Conservation (phyloP, 2,888 invertebrate species). For the Eupithecia subumbrata region DNA sequence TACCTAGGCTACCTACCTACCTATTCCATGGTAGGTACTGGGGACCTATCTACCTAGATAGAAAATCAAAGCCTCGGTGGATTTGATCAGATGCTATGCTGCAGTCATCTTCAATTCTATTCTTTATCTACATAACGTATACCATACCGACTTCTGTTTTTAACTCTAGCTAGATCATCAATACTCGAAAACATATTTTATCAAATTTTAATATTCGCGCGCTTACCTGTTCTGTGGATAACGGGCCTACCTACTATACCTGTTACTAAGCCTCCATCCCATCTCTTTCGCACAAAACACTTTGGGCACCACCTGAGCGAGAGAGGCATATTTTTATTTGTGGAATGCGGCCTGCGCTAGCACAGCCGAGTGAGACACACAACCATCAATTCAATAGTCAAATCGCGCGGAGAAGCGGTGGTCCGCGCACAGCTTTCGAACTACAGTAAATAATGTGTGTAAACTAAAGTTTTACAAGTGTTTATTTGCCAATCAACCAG, state of each 20-base stretch:
- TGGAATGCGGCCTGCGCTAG: constrained; percentile 79
- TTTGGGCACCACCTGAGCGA: constrained; percentile 53
- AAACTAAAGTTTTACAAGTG: constrained; percentile 69
- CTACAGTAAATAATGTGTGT: constrained; percentile 74
- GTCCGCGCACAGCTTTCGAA: constrained; percentile 60
- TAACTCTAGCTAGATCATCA: not conserved
- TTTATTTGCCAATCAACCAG: constrained; percentile 63
- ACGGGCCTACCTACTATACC: constrained; percentile 70
- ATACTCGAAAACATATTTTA: not conserved
- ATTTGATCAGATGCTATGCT: no score
- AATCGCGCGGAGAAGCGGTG: constrained; percentile 66
- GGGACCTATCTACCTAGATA: no score
- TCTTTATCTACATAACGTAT: no score
- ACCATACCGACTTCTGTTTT: no score
- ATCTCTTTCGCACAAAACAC: constrained; percentile 37
- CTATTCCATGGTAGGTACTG: no score
- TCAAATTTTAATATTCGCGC: constrained; percentile 61
- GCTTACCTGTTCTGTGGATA: constrained; percentile 73
- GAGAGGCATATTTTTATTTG: constrained; percentile 64
- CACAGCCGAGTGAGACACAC: constrained; percentile 63
- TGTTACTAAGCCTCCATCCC: constrained; percentile 34
- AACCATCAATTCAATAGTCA: constrained; percentile 60
- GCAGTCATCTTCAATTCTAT: no score
- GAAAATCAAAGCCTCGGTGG: no score
- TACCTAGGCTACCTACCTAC: no score